These are phyloP conservation scores for Astur gentilis DNA, from an alignment of 2,113 vertebrate species.

Conservation along the genomic window DNA sequence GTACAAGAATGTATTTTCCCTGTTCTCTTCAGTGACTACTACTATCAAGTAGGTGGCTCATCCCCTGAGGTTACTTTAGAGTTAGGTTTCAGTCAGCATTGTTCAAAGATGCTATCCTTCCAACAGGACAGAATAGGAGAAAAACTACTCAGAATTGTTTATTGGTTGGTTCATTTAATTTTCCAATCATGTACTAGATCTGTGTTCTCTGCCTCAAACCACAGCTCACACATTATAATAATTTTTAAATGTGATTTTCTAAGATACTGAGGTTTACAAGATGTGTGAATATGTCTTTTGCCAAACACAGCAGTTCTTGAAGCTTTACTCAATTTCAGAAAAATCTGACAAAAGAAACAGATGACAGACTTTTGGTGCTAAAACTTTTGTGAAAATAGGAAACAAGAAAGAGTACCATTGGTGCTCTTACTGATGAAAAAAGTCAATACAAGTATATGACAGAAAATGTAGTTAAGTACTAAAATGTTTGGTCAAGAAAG, in stretches of 20 bases:
- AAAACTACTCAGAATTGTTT: not conserved
- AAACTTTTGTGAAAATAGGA: not conserved
- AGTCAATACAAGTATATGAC: not conserved
- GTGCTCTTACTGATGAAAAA: not conserved
- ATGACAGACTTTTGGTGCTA: not conserved
- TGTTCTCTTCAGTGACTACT: not conserved
- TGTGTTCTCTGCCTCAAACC: not conserved
- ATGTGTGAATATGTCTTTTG: not conserved
- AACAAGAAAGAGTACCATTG: not conserved
- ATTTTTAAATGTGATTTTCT: not conserved
- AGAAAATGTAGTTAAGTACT: not conserved
- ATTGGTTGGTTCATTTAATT: not conserved
- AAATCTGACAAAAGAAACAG: not conserved
- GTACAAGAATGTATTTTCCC: not conserved
- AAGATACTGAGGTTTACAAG: not conserved
- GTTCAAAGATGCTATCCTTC: not conserved
- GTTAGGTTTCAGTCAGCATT: not conserved
- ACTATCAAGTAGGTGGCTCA: not conserved
- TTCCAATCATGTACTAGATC: not conserved
- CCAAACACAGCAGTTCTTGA: not conserved
- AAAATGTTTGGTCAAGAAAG: not conserved
- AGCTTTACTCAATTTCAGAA: not conserved
- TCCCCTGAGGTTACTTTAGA: not conserved
- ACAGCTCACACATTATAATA: not conserved
- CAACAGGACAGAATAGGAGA: not conserved